Evolutionary conservation across 2,797 vertebrate species (phyloP), one percentile per base, ranked within the genome.

Genomic region (Alauda arvensis): DNA sequence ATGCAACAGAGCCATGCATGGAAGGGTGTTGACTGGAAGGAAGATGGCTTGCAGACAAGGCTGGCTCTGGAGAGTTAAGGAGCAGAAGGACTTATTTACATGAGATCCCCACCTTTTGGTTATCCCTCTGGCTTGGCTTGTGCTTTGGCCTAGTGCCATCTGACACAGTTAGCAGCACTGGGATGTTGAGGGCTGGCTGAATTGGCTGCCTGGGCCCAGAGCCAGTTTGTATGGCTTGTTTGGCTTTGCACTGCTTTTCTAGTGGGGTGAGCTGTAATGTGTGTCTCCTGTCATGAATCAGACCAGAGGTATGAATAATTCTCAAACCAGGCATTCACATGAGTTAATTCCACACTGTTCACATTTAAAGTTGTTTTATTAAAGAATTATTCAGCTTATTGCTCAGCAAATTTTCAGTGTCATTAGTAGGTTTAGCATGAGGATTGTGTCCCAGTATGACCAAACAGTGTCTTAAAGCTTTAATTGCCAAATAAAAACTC

Each of bases 151-250:
- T 72, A 43, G 37, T 52, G 91, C 91, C 81, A 66, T 24, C 66
- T 89, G 81, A 84, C 88, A 69, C 11, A 16, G 33, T 88, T 76
- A 65, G 75, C 71, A 70, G 87, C 0, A 0, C 60, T 84, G 78
- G 76, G 89, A 49, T 77, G 78, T 62, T 77, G 55, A 62, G 51
- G 81, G 76, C 76, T 92, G 85, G 71, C 85, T 86, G 92, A 68
- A 77, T 28, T 84, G 85, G 85, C 89, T 89, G 83, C 65, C 83
- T 88, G 91, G 94, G 93, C 81, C 33, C 42, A 9, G 59, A 49
- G 94, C 91, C 92, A 93, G 81, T 61, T 71, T 42, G 53, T 69
- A 24, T 68, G 92, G 76, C 76, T 93, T 77, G 52, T 79, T 94
- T 86, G 88, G 72, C 89, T 94, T 68, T 74, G n/a, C 59, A 45